Conservation (phyloP, 2,888 invertebrate genomes). For the Erpobdella octoculata region DNA sequence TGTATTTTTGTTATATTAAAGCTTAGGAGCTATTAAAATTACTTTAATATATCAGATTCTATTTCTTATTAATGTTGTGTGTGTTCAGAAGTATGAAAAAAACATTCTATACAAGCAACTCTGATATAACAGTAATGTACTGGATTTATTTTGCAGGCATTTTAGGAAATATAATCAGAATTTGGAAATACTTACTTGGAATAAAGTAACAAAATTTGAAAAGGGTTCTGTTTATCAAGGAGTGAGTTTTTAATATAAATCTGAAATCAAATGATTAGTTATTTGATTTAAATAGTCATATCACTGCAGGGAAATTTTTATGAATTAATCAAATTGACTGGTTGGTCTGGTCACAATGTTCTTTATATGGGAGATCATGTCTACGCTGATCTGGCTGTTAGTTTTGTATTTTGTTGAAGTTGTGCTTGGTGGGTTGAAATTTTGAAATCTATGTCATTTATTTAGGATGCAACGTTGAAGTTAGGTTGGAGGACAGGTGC, state of each 20-base stretch:
- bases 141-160: conserved; percentile 58
- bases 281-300: neutral
- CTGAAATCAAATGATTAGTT: neutral
- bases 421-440: neutral
- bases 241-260: conserved; percentile 54
- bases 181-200: conserved; percentile 78
- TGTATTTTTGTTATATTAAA: too few relatives aligned
- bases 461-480: conserved; percentile 76
- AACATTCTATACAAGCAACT: too few relatives aligned
- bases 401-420: neutral
- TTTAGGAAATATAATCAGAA: conserved; percentile 77
- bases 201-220: conserved; percentile 74
- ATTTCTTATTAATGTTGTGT: too few relatives aligned
- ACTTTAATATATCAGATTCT: too few relatives aligned
- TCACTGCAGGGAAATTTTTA: conserved; percentile 74
- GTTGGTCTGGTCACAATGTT: conserved; percentile 82
- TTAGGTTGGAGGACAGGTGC: conserved; percentile 97
- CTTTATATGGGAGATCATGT: conserved; percentile 97
- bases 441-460: neutral
- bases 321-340: conserved; percentile 81
- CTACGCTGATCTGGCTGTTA: conserved; percentile 77
- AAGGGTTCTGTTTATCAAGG: conserved; percentile 86
- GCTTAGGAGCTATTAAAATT: too few relatives aligned
- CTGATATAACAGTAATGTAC: neutral
- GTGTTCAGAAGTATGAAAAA: too few relatives aligned